Base-by-base conservation (phyloP, 2,888 invertebrate species). In the Poecilobothrus nobilitatus region DNA sequence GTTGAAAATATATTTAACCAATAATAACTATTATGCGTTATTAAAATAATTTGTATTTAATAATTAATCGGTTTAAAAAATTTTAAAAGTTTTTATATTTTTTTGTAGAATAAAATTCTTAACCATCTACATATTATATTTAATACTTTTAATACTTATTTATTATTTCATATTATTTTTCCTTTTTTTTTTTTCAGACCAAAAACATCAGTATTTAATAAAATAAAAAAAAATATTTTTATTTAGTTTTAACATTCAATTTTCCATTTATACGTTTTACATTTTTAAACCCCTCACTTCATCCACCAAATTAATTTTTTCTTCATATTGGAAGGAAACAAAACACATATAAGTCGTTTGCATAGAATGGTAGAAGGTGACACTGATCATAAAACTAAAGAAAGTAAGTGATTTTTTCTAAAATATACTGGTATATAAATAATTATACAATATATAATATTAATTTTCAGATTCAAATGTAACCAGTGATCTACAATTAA, bases 341-440 rank as follows among this genome's bases (percentile, higher is more conserved):
- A 73, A 76, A 74, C 74, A 77, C 75, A 72, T 75, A 78, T 74
- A 77, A 78, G 83, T 83, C 83, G 86, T 85, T 85, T 83, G 85
- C 86, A 85, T 92, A 92, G 91, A 90, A 92, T 92, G 91, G 91
- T 92, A 91, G 91, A 92, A 91, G 87, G 90, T 91, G 91, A 91
- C 86, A 87, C 88, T 84, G 87, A 87, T 82, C 86, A 87, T 83
- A 91, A 89, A 86, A 88, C 88, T 86, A 86, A 87, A 87, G 86
- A 88, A 86, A 87, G 89, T 89, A 77, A 87, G 88, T 86, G 75
- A 68, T 71, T 33, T 67, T 34, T 7, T 7, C 8, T 7, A 5
- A 34, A 7, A 8, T 8, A 34, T 34, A 34, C 34, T 34, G 34
- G 6, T 8, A 34, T 34, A 34, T 34, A n/a, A n/a, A 34, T 34